A percentile compares a stretch with the other conserved stretches of the same genome.
phyloP scores from a whole-genome alignment of 2,888 invertebrate genomes.

The Eupithecia subumbrata region DNA sequence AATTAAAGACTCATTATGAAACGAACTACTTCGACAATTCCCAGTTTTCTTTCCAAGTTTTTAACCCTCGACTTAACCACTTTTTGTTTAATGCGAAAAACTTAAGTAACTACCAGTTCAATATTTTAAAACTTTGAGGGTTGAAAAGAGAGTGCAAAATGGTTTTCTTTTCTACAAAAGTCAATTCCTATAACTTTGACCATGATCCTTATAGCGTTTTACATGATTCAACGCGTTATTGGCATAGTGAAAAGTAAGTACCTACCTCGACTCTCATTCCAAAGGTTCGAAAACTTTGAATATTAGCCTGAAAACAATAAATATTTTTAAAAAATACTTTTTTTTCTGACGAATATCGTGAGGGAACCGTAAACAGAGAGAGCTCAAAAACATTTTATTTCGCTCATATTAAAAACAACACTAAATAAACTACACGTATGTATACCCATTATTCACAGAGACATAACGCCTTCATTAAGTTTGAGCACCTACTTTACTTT shows the following conservation, averaged over 20 bases:
- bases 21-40: slow-evolving; percentile 49
- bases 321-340: not conserved
- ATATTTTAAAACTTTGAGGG: slow-evolving; percentile 26
- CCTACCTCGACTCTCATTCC: not conserved
- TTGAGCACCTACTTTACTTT: slow-evolving; percentile 20
- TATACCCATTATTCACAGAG: slow-evolving; percentile 2
- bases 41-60: slow-evolving; percentile 50
- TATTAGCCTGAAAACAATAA: not conserved
- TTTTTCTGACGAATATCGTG: not conserved
- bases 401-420: not conserved
- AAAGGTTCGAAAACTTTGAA: not conserved
- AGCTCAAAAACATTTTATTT: not conserved
- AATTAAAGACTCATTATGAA: slow-evolving; percentile 27
- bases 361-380: not conserved
- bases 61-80: slow-evolving; percentile 30
- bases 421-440: not conserved
- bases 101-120: slow-evolving; percentile 38
- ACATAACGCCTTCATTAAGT: slow-evolving; percentile 7
- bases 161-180: not conserved
- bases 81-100: slow-evolving; percentile 53
- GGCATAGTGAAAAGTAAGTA: not conserved
- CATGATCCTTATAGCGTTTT: not conserved
- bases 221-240: no score
- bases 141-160: not conserved
- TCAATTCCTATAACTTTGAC: not conserved